These are phyloP conservation scores for Etheostoma nigrum DNA, from an alignment of 2,797 vertebrate species.

Conservation along the genomic window DNA sequence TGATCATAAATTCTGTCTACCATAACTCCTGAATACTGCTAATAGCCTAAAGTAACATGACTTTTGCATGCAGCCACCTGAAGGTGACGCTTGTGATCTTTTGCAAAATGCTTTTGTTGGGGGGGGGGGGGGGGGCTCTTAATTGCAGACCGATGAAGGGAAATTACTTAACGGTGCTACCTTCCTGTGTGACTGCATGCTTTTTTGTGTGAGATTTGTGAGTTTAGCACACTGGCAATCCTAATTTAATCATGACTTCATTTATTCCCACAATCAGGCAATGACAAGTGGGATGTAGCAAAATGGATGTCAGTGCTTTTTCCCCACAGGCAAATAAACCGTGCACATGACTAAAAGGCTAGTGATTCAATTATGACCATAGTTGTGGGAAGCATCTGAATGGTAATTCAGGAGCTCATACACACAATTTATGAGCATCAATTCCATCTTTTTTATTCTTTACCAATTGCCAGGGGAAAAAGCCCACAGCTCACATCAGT, in stretches of 20 bases:
- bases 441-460: slow-evolving; percentile 37
- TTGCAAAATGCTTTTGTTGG: background rate
- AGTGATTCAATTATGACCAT: slow-evolving; percentile 58
- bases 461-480: slow-evolving; percentile 17
- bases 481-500: background rate
- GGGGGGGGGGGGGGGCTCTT: background rate
- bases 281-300: slow-evolving; percentile 23
- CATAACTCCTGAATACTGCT: background rate
- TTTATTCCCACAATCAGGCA: slow-evolving; percentile 55
- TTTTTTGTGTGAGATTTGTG: slow-evolving; percentile 40
- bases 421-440: slow-evolving; percentile 40
- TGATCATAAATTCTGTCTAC: background rate
- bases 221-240: slow-evolving; percentile 34
- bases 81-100: background rate
- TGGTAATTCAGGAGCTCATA: slow-evolving; percentile 50
- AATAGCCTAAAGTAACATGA: background rate
- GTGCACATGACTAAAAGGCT: slow-evolving; percentile 51
- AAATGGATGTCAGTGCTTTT: slow-evolving; percentile 41
- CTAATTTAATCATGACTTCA: slow-evolving; percentile 63
- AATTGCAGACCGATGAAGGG: slow-evolving; percentile 25
- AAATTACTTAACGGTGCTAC: slow-evolving; percentile 19
- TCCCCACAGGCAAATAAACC: slow-evolving; percentile 52
- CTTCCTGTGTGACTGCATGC: slow-evolving; percentile 18
- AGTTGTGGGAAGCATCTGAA: slow-evolving; percentile 29
- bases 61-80: background rate